Conservation (phyloP, 2,797 vertebrate genomes). For the Paramormyrops hopkinsi region DNA sequence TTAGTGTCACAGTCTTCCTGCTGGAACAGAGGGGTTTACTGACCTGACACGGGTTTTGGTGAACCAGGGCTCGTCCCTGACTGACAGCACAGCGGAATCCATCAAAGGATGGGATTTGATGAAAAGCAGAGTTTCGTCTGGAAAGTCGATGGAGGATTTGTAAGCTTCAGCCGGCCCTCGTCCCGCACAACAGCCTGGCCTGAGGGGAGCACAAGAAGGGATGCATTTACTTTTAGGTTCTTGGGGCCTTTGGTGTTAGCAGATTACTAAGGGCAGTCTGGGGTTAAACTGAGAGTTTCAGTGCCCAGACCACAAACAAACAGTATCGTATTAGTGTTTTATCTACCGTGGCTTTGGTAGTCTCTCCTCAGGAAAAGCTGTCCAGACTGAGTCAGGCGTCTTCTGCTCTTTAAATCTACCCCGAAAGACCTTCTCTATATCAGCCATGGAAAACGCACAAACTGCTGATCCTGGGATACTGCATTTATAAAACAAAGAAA, state of each 20-base stretch:
- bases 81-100: conserved; percentile 88
- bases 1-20: conserved; percentile 14
- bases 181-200: conserved; percentile 91
- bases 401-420: conserved; percentile 99
- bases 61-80: conserved; percentile 92
- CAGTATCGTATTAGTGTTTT: not conserved
- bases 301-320: conserved; percentile 36
- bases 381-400: conserved; percentile 94
- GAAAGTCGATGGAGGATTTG: conserved; percentile 92
- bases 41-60: conserved; percentile 96
- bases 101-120: conserved; percentile 97
- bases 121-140: conserved; percentile 90
- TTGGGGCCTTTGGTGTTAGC: conserved; percentile 40
- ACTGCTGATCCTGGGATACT: conserved; percentile 98
- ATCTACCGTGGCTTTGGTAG: conserved; percentile 90
- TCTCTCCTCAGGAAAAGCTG: conserved; percentile 89
- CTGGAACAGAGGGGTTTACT: not conserved
- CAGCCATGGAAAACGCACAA: conserved; percentile 93
- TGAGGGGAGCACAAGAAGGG: conserved; percentile 49
- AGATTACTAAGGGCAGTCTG: not conserved
- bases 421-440: conserved; percentile 89
- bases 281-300: conserved; percentile 64
- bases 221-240: conserved; percentile 19
- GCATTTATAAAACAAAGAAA: conserved; percentile 22
- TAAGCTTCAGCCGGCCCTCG: conserved; percentile 80